Evolutionary conservation across 2,888 invertebrate genomes (phyloP), one percentile per base, ranked within the genome.

Genomic region (Noctua comes): DNA sequence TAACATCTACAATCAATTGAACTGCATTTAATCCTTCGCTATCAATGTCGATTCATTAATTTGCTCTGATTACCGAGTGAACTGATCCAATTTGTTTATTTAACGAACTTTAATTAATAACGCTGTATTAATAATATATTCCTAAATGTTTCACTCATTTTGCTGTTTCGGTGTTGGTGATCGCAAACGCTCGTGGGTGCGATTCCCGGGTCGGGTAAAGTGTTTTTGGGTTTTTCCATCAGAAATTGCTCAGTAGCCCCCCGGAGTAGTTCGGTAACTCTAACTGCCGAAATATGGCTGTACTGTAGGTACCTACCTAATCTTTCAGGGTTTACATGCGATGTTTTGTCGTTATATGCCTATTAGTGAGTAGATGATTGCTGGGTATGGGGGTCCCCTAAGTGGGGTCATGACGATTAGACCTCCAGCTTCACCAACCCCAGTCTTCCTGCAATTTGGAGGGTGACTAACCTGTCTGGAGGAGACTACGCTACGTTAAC

Each of bases 101-200:
- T 43, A 40, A 48, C 69, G 72, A n/a, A 18, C 71, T 21, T 31
- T 21, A 71, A 77, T 80, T 40, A 80, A 70, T 57, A 43, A 5
- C 7, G 2, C 27, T 76, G 13, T 57, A 31, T 36, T 27, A 13
- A 64, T 0, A 27, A 18, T 27, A 10, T 24, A 40, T 24, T 68
- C 0, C 68, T 57, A 46, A 51, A 16, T 18, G n/a, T 31, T 76
- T 57, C 46, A 36, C 18, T 24, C 7, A 10, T 57, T 66, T 62
- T 62, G 59, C 16, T 62, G 31, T 62, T 62, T 8, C 27, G 3
- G 27, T 27, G 27, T 59, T 59, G 27, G 27, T 59, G 59, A 59
- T 59, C 16, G 27, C 59, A n/a, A 27, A 57, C 43, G 43, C 27
- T 57, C 13, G 16, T 7, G n/a, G 54, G n/a, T 54, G 11, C 6